Evolutionary conservation across 2,888 invertebrate genomes (phyloP), one percentile per base, ranked within the genome.

Genomic region (Syrista parreyssii): DNA sequence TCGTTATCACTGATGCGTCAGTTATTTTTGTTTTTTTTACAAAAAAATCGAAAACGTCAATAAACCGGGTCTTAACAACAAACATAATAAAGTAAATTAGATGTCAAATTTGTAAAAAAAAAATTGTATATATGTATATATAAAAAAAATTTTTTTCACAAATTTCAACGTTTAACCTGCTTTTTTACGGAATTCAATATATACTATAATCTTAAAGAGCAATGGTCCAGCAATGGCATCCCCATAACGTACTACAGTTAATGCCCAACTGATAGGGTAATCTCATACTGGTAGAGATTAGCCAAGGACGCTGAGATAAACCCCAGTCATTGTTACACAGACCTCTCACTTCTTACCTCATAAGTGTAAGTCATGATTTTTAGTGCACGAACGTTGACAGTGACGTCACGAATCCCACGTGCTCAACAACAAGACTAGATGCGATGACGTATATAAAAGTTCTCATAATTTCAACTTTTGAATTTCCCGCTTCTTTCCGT

Each of bases 251-350:
- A 55, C 23, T 81, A 78, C 79, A 76, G 81, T 82, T 80, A 82
- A 80, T 82, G 76, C 55, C 79, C 73, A 80, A 82, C 83, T 85
- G 89, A 89, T 89, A 88, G 86, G 85, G 85, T 89, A 90, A 90
- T 90, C 90, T 90, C 85, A 83, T 23, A 86, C 83, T 86, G 86
- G 82, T 80, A 84, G 85, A 90, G 90, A 91, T 91, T 91, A 91
- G 89, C 88, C 91, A 91, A 91, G 91, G 91, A 88, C 91, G 90
- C 81, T 79, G 82, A 90, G 91, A 91, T 91, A 91, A 91, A 90
- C 85, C 85, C 82, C 83, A 82, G 80, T 12, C 83, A 87, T 86
- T 84, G 85, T 85, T 84, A 82, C 84, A 84, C 82, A 23, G 55
- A 81, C 85, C 85, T 84, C 76, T 78, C 80, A 79, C 75, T 75